Evolutionary conservation across 2,797 vertebrate genomes (phyloP), one percentile per base, ranked within the genome.

Genomic region (Fistularia commersonii): DNA sequence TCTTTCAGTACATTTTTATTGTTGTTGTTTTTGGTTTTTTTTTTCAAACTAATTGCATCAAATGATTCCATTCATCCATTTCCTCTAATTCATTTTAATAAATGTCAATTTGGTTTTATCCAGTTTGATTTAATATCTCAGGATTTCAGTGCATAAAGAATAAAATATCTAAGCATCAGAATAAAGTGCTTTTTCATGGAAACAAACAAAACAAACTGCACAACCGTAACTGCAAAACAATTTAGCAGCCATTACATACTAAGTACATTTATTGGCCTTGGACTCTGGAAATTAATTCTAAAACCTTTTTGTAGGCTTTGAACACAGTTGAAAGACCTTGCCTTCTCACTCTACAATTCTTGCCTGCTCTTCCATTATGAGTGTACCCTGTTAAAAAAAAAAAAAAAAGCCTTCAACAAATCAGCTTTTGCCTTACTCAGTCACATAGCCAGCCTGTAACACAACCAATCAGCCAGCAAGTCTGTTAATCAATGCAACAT

Each of bases 401-500:
- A 72, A 53, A 72, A 69, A 73, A 77, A 72, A 65, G 10, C 45
- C 37, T 69, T 67, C 64, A 64, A 77, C 67, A 72, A 77, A 76
- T 68, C 67, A 74, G 41, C 38, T 55, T 52, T 45, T 57, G 58
- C 43, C 39, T 65, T 38, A 48, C 65, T 72, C 58, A 57, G 61
- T 72, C 67, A 66, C 54, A n/a, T 69, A 66, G 61, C 57, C 68
- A 64, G 62, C 45, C 76, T 67, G 77, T 74, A 76, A 77, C 66
- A 69, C 64, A 77, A 73, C 57, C 74, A 73, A 80, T 81, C 74
- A 76, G 67, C 56, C 62, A 51, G 65, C 55, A 70, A 73, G 77
- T 69, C 74, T 75, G 69, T 77, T 72, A 77, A 66, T 85, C 75
- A 79, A 59, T 59, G 72, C 70, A 79, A 81, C 80, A 77, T 72